Evolutionary conservation across 1,140 invertebrate genomes (phyloP).

Genomic region (Sesamia nonagrioides): DNA sequence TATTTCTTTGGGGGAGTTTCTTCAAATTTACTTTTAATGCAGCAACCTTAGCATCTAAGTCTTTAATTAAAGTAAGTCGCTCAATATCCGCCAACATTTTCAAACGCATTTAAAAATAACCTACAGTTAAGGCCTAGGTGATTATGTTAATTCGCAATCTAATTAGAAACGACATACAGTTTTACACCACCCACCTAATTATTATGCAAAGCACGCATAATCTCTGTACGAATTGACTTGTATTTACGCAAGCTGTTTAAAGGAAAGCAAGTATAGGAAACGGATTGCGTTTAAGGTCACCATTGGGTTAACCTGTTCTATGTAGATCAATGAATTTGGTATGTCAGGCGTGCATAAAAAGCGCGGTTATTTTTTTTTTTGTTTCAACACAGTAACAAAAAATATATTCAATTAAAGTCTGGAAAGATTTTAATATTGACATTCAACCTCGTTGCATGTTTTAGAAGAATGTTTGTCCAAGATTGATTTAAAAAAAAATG

Average conservation of each 20-base stretch:
- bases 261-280: slow-evolving; percentile 79
- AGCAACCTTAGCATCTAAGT: too few species aligned
- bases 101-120: background rate
- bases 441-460: too few species aligned
- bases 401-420: background rate
- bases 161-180: slow-evolving; percentile 15
- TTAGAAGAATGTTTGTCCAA: too few species aligned
- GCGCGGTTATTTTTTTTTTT: background rate
- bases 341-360: slow-evolving; percentile 12
- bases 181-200: slow-evolving; percentile 22
- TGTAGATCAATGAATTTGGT: slow-evolving; percentile 39
- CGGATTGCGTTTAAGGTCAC: slow-evolving; percentile 71
- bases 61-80: too few species aligned
- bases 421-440: too few species aligned
- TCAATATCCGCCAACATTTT: background rate
- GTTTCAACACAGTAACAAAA: background rate
- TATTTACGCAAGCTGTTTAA: slow-evolving; percentile 69
- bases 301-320: slow-evolving; percentile 45
- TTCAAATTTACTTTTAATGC: too few species aligned
- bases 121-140: background rate
- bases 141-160: background rate
- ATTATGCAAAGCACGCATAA: slow-evolving; percentile 60
- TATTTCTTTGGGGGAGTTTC: too few species aligned
- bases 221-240: slow-evolving; percentile 58
- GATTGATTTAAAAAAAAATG: too few species aligned